phyloP scores from a whole-genome alignment of 2,888 invertebrate species.

The Hydriomena furcata region DNA sequence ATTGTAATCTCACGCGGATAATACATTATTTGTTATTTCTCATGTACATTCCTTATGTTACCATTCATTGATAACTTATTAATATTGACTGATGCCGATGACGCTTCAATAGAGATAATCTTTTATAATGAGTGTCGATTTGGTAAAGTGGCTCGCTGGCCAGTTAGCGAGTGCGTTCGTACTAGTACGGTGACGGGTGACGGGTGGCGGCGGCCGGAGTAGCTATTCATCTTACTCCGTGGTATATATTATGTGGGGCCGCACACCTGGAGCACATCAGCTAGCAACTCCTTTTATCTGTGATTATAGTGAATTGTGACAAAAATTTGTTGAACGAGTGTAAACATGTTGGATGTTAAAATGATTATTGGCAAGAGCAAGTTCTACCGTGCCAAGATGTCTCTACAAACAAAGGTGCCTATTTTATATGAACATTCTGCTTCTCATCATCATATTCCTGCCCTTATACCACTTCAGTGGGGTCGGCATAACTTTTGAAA shows the following conservation, averaged over 20 bases:
- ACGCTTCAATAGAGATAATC: conserved; percentile 78
- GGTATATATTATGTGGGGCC: not conserved
- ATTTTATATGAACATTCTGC: conserved; percentile 55
- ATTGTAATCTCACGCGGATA: not conserved
- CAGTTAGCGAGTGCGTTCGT: conserved; percentile 48
- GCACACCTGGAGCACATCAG: not conserved
- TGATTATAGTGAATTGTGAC: conserved; percentile 22
- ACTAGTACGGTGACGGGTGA: conserved; percentile 44
- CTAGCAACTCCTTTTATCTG: not conserved
- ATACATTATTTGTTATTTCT: too few species aligned
- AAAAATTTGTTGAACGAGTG: conserved; percentile 23
- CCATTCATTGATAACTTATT: conserved; percentile 52
- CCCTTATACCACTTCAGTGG: too few species aligned
- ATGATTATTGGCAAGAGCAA: conserved; percentile 34
- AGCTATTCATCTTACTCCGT: conserved; percentile 2
- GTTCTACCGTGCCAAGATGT: conserved; percentile 65
- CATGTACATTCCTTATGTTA: not conserved
- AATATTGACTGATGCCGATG: conserved; percentile 72
- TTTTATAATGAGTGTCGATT: conserved; percentile 72
- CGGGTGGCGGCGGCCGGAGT: conserved; percentile 30
- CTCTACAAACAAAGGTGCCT: conserved; percentile 50
- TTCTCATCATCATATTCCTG: too few species aligned
- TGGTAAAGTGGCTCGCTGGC: conserved; percentile 47
- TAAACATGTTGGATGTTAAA: conserved; percentile 15
- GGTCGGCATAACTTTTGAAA: not conserved